A percentile compares a stretch with the other conserved stretches of the same genome.
Evolutionary conservation across 2,797 vertebrate species (phyloP).

Genomic region (Salmo trutta): DNA sequence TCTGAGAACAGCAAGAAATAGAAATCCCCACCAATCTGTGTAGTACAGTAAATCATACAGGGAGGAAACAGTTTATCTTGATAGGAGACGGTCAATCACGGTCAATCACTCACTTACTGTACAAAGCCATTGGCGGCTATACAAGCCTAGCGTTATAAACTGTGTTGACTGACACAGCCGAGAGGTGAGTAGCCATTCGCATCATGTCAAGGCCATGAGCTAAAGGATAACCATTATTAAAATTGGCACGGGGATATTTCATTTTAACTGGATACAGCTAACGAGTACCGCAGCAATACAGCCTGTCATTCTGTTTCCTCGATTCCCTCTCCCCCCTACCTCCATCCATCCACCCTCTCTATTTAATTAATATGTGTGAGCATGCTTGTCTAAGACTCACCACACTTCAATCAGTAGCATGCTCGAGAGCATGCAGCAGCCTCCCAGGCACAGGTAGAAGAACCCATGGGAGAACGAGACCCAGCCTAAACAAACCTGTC

Average conservation of each 20-base stretch:
- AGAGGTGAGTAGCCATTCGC: conserved; percentile 3
- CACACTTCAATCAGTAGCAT: conserved; percentile 15
- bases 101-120: background rate
- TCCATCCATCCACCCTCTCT: conserved; percentile 9
- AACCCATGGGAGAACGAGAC: conserved; percentile 1
- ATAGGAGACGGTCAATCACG: conserved; percentile 8
- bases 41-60: background rate
- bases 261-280: conserved; percentile 22
- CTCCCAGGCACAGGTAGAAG: conserved; percentile 13
- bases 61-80: background rate
- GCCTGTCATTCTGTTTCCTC: conserved; percentile 18
- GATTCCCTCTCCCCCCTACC: background rate
- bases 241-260: conserved; percentile 37
- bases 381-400: conserved; percentile 10
- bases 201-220: background rate
- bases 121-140: background rate
- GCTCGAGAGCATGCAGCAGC: conserved; percentile 4
- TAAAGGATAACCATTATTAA: conserved; percentile 33
- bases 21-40: background rate
- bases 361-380: conserved; percentile 36
- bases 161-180: conserved; percentile 14
- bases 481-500: conserved; percentile 37
- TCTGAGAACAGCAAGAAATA: background rate
- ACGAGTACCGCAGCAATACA: conserved; percentile 6
- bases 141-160: background rate